These are phyloP conservation scores for Amblyraja radiata DNA, from an alignment of 2,797 vertebrate genomes.

Conservation along the genomic window DNA sequence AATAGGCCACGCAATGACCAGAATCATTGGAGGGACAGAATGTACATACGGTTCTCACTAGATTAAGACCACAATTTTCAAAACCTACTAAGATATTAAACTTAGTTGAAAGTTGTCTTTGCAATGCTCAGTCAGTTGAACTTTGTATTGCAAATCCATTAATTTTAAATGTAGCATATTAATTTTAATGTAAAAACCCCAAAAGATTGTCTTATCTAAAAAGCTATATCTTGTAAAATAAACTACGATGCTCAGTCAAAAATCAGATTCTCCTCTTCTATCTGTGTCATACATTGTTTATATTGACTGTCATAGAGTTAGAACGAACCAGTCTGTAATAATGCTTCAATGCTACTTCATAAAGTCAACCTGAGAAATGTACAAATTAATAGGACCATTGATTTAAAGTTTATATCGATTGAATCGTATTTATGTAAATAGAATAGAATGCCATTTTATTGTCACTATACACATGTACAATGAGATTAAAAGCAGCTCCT, in stretches of 20 bases:
- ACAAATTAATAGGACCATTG: background rate
- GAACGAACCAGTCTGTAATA: background rate
- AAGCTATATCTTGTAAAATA: background rate
- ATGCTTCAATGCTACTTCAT: background rate
- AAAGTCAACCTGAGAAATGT: background rate
- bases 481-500: too few relatives aligned
- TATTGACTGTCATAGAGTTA: background rate
- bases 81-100: background rate
- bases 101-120: background rate
- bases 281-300: background rate
- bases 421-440: background rate
- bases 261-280: background rate
- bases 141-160: background rate
- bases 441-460: too few relatives aligned
- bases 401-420: background rate
- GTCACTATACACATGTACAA: too few relatives aligned
- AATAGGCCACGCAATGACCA: background rate
- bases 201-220: background rate
- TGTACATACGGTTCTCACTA: background rate
- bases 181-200: background rate
- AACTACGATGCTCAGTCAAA: background rate
- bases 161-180: background rate
- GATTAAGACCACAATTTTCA: background rate
- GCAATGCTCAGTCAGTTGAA: background rate
- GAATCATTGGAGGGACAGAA: background rate